These are phyloP conservation scores for Carposina sasakii DNA, from an alignment of 1,140 invertebrate species.

Conservation along the genomic window DNA sequence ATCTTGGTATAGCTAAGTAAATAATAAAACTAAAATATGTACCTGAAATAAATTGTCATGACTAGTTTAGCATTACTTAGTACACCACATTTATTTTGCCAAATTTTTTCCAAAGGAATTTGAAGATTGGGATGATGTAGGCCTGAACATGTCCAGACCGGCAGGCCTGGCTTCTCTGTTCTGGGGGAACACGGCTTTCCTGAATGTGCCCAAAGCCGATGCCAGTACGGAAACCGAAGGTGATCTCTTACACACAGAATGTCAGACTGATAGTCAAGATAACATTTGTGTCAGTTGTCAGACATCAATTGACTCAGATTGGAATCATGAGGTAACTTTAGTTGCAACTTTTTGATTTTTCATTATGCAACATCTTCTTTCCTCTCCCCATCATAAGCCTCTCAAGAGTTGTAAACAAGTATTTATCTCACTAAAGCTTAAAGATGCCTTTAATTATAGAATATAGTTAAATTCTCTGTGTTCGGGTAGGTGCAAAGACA, in stretches of 20 bases:
- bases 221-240: constrained; percentile 35
- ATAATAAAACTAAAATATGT: too few relatives aligned
- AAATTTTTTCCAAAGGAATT: too few relatives aligned
- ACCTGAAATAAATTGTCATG: too few relatives aligned
- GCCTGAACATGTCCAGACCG: constrained; percentile 88
- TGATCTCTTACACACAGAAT: constrained; percentile 26
- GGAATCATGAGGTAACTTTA: constrained; percentile 60
- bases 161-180: constrained; percentile 85
- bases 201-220: constrained; percentile 45
- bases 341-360: constrained; percentile 3
- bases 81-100: too few relatives aligned
- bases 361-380: constrained; percentile 6
- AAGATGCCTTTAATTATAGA: too few relatives aligned
- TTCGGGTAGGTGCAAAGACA: too few relatives aligned
- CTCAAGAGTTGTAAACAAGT: too few relatives aligned
- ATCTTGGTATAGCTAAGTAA: too few relatives aligned
- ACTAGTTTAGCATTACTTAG: too few relatives aligned
- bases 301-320: constrained; percentile 48
- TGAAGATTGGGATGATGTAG: constrained; percentile 96
- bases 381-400: too few relatives aligned
- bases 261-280: constrained; percentile 57
- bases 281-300: constrained; percentile 60
- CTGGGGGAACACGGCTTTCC: constrained; percentile 71
- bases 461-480: too few relatives aligned
- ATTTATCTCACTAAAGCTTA: too few relatives aligned